phyloP scores from a whole-genome alignment of 2,888 invertebrate species.

The Eupithecia centaureata region DNA sequence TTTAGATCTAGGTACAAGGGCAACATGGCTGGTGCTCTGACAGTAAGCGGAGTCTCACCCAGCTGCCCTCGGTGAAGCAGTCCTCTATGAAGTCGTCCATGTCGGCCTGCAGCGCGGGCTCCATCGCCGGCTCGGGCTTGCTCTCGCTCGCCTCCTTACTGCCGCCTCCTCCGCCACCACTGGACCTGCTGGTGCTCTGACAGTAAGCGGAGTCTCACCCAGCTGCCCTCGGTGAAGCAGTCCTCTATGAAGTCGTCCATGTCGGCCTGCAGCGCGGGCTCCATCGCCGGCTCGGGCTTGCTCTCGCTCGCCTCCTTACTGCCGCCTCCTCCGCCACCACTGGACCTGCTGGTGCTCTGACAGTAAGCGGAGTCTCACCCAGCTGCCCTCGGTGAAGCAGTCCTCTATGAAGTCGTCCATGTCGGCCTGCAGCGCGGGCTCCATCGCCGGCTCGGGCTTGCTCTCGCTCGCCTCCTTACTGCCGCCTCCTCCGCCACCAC shows the following conservation, averaged over 20 bases:
- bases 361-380: slow-evolving; percentile 80
- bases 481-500: too few relatives aligned
- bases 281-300: slow-evolving; percentile 56
- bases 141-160: slow-evolving; percentile 56
- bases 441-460: slow-evolving; percentile 56
- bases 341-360: too few relatives aligned
- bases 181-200: slow-evolving; percentile 20
- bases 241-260: slow-evolving; percentile 88
- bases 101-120: slow-evolving; percentile 79
- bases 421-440: slow-evolving; percentile 79
- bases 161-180: slow-evolving; percentile 45
- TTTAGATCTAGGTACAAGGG: too few relatives aligned
- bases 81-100: slow-evolving; percentile 88
- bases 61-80: slow-evolving; percentile 83
- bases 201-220: slow-evolving; percentile 80
- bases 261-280: slow-evolving; percentile 79
- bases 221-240: slow-evolving; percentile 83
- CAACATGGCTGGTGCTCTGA: too few relatives aligned
- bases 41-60: slow-evolving; percentile 80
- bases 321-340: too few relatives aligned
- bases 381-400: slow-evolving; percentile 83
- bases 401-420: slow-evolving; percentile 88
- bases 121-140: slow-evolving; percentile 56
- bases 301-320: slow-evolving; percentile 56
- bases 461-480: slow-evolving; percentile 56